Percentiles rank a stretch among this genome's conserved stretches.
These are phyloP conservation scores for Columba guinea DNA, from an alignment of 2,797 vertebrate genomes.

Conservation along the genomic window DNA sequence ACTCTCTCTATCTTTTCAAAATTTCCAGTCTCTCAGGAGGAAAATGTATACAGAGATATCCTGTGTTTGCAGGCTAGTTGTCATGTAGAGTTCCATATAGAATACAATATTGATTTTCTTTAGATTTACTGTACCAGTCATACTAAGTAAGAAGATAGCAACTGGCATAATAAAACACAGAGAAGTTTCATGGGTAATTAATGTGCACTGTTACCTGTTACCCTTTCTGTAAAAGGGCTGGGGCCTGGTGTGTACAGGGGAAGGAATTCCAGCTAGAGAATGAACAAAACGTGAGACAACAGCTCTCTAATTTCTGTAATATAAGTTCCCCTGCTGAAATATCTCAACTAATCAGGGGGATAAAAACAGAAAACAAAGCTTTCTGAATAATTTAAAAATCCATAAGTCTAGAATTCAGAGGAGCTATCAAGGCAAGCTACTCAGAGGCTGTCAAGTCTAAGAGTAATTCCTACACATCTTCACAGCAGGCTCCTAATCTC, in stretches of 20 bases:
- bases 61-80: neutral
- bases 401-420: slow-evolving; percentile 26
- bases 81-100: neutral
- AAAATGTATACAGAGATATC: neutral
- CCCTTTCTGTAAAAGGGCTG: neutral
- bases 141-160: neutral
- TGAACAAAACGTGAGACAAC: neutral
- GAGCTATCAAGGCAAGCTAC: slow-evolving; percentile 37
- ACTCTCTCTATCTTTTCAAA: neutral
- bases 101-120: neutral
- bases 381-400: slow-evolving; percentile 61
- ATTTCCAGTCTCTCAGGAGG: neutral
- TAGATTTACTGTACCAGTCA: neutral
- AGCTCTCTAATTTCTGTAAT: neutral
- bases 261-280: neutral
- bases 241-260: accelerated
- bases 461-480: slow-evolving; percentile 32
- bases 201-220: neutral
- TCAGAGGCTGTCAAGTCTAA: neutral
- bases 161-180: neutral
- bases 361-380: slow-evolving; percentile 33
- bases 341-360: slow-evolving; percentile 26
- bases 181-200: neutral
- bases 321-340: neutral
- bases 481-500: slow-evolving; percentile 32